Base-by-base conservation (phyloP, 2,797 vertebrate species). In the Syngnathus rostellatus region DNA sequence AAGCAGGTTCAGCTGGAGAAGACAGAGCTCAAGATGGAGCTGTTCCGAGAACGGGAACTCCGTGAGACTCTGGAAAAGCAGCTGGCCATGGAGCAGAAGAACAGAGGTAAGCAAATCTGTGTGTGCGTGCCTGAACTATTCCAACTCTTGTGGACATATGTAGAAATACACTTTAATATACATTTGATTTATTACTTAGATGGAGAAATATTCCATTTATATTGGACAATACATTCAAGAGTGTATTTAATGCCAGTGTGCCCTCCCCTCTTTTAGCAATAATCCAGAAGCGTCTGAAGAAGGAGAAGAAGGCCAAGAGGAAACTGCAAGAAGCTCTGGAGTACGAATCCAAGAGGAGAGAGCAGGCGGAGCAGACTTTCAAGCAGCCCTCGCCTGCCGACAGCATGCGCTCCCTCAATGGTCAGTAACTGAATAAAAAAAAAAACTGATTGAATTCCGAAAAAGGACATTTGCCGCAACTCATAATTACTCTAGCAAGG, bases 1-100 rank as follows among this genome's bases (percentile, higher is more conserved):
- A 99, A 99, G 83, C 97, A 99, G 81, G 95, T 98, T 73, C 97
- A 99, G 80, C 92, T 99, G 91, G 97, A 99, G 91, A 99, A 99
- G 91, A 98, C 97, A 2, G 97, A 99, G 87, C 88, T 99, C 88
- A 98, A 98, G 92, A 98, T 99, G 97, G 97, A 99, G 86, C 90
- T 99, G 85, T 98, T 98, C 90, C 93, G 97, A 86, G 97, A 99
- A 90, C 77, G 96, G 85, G 97, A 99, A 89, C 91, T 98, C 80
- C 90, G 97, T 78, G 97, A 99, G 93, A 96, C 95, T 39, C 90
- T 99, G 86, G 97, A 99, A 90, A 99, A 98, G 74, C 96, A 98
- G 87, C 90, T 99, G 89, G 94, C 95, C 69, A 92, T 98, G 86
- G 97, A 99, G 81, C 97, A 99, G 88, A 98, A 98, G 90, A 99